Evolutionary conservation across 2,888 invertebrate genomes (phyloP), one percentile per base, ranked within the genome.

Genomic region (Dicyrtomina minuta): DNA sequence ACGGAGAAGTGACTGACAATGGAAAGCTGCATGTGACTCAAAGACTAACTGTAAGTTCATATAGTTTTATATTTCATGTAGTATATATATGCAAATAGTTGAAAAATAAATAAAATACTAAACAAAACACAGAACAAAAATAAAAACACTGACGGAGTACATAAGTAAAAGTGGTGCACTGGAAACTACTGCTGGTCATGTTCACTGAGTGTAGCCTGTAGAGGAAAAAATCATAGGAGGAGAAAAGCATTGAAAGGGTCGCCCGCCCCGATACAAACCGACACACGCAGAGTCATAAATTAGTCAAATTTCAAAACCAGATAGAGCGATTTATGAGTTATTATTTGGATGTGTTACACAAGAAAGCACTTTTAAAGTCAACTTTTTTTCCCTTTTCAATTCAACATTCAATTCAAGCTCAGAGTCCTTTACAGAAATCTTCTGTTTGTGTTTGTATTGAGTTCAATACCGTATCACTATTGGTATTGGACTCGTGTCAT

Each of bases 301-400:
- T 69, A 69, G 69, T 69, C 69, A 69, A 69, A 69, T 65, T 69
- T 69, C 69, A 69, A 49, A 59, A 69, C 24, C 69, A 69, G 69
- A 65, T 64, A 58, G 59, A 22, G 69, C 39, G 68, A 68, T 65
- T 64, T 69, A 70, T 70, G 70, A 70, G 66, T 70, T 66, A 70
- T 70, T 70, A 51, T 51, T 27, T 26, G 44, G 41, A n/a, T 66
- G 61, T 56, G 61, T n/a, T 70, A 70, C 61, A 70, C 66, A 66
- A 66, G 55, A 66, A 66, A 56, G 55, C 66, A 66, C 66, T 66
- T 56, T 66, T 66, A 64, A 46, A 61, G 61, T 61, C 41, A 61
- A 61, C 17, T 59, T 24, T 39, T 27, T 53, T 22, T 22, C 24
- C 53, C n/a, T n/a, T n/a, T n/a, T n/a, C n/a, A n/a, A n/a, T n/a